Evolutionary conservation across 2,888 invertebrate species (phyloP).

Genomic region (Marasmarcha lunaedactyla): DNA sequence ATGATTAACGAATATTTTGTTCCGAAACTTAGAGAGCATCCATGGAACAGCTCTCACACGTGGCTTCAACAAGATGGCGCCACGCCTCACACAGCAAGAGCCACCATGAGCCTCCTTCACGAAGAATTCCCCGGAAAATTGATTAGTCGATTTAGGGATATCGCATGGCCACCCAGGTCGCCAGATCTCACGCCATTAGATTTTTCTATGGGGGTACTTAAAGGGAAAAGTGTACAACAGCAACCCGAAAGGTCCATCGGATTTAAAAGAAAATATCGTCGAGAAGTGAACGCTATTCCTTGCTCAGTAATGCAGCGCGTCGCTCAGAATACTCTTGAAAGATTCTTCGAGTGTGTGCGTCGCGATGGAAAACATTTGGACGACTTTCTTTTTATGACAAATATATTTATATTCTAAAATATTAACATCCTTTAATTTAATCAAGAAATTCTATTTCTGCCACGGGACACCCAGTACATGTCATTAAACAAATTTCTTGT

Average conservation of each 20-base stretch:
- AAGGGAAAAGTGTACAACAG: slow-evolving; percentile 1
- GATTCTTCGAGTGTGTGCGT: slow-evolving; percentile 5
- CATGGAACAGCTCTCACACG: slow-evolving; percentile 13
- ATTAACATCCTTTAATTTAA: slow-evolving; percentile 3
- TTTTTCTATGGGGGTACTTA: slow-evolving; percentile 14
- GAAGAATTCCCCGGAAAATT: too few species aligned
- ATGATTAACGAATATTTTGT: slow-evolving; percentile 17
- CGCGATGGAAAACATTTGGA: slow-evolving; percentile 7
- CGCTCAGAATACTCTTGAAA: slow-evolving; percentile 2
- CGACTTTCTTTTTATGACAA: slow-evolving; percentile 4
- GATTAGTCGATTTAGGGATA: too few species aligned
- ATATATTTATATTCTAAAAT: neutral
- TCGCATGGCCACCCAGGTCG: too few species aligned
- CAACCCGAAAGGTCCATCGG: neutral
- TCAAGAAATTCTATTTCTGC: slow-evolving; percentile 6
- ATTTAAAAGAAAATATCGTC: neutral
- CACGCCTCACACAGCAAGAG: slow-evolving; percentile 11
- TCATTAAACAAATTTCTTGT: too few species aligned
- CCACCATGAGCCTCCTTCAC: slow-evolving; percentile 11
- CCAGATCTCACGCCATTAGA: too few species aligned
- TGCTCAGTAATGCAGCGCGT: too few species aligned
- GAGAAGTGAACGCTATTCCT: neutral
- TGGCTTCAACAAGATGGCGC: slow-evolving; percentile 17
- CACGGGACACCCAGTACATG: slow-evolving; percentile 7
- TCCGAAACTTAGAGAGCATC: slow-evolving; percentile 15